These are phyloP conservation scores for Steinernema khuongi DNA, from an alignment of 1,140 invertebrate genomes.

Conservation along the genomic window DNA sequence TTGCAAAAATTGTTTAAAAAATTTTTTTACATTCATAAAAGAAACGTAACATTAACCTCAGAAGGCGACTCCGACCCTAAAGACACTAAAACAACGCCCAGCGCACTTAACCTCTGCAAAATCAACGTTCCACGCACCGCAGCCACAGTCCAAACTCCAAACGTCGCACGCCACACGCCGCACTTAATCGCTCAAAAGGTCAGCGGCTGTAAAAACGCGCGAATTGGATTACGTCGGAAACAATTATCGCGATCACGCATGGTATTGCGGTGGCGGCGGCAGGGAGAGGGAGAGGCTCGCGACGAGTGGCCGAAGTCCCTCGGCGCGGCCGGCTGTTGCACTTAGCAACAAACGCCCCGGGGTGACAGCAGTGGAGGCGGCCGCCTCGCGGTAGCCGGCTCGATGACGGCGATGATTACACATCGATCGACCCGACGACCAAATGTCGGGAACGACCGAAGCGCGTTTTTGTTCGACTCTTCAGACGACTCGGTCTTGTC, in stretches of 20 bases:
- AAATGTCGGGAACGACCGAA: constrained; percentile 9
- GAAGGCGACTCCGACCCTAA: no score
- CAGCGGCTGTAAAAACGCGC: background rate
- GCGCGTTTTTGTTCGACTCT: background rate
- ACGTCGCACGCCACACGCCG: background rate
- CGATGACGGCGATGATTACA: background rate
- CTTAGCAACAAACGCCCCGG: background rate
- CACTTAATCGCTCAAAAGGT: background rate
- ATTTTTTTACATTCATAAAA: no score
- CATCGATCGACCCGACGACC: background rate
- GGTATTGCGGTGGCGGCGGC: background rate
- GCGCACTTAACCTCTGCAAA: background rate
- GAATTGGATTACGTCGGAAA: background rate
- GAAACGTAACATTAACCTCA: no score
- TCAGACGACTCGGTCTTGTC: background rate
- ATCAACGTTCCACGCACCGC: background rate
- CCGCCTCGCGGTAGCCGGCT: background rate
- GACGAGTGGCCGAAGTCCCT: background rate
- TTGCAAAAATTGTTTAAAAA: no score
- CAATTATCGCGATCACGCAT: background rate
- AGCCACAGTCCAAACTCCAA: background rate
- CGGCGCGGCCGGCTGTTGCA: background rate
- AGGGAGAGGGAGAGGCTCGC: background rate
- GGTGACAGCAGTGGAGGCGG: background rate
- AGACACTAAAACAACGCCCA: background rate